Evolutionary conservation across 2,888 invertebrate genomes (phyloP).

Genomic region (Lutraria lutraria): DNA sequence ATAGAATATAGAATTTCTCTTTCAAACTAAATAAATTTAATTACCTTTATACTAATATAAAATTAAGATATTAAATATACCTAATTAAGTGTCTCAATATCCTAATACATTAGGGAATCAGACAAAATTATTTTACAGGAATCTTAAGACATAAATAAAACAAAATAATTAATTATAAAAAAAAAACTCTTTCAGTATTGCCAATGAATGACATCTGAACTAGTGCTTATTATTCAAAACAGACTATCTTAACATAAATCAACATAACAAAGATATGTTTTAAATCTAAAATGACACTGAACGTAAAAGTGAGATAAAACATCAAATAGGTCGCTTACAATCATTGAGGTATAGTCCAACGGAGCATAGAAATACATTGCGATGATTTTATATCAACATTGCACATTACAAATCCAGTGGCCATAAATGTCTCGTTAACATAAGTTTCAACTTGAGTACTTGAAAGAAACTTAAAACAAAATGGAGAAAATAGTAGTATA

Average conservation of each 20-base stretch:
- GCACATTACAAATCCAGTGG: neutral
- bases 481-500: neutral
- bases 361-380: neutral
- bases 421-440: neutral
- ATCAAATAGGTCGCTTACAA: neutral
- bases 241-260: too few relatives aligned
- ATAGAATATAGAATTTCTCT: neutral
- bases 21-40: too few relatives aligned
- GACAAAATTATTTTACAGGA: too few relatives aligned
- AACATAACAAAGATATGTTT: too few relatives aligned
- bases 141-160: too few relatives aligned
- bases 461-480: neutral
- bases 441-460: neutral
- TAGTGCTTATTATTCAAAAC: too few relatives aligned
- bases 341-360: neutral
- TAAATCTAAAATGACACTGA: too few relatives aligned
- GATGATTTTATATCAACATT: constrained; percentile 2
- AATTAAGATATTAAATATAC: neutral
- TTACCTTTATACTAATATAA: neutral
- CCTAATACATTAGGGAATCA: too few relatives aligned
- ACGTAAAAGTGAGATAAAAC: neutral
- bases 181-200: too few relatives aligned
- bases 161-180: too few relatives aligned
- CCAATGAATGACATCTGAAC: too few relatives aligned
- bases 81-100: too few relatives aligned